Evolutionary conservation across 2,797 vertebrate genomes (phyloP).

Genomic region (Platalea minor): DNA sequence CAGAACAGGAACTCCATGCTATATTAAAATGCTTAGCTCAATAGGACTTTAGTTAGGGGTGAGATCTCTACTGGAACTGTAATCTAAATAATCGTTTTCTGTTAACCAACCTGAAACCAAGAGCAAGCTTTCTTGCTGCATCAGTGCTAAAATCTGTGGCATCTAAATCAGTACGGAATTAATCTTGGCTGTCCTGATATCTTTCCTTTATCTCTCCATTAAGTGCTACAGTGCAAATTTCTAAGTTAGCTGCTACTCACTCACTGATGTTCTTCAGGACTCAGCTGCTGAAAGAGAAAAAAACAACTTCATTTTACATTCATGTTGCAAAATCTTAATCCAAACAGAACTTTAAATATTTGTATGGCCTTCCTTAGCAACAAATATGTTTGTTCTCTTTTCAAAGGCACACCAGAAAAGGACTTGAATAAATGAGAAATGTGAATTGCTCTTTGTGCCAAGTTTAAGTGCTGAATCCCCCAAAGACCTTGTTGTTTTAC

Average conservation of each 20-base stretch:
- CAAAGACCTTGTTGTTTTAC: not conserved
- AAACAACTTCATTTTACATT: not conserved
- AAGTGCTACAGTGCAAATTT: not conserved
- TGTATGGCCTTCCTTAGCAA: not conserved
- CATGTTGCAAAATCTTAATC: not conserved
- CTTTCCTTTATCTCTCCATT: not conserved
- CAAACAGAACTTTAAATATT: not conserved
- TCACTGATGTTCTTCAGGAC: not conserved
- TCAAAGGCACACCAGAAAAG: not conserved
- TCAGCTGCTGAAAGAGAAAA: not conserved
- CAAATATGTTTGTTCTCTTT: not conserved
- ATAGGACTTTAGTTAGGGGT: not conserved
- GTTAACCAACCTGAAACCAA: not conserved
- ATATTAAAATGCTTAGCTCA: not conserved
- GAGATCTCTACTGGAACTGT: not conserved
- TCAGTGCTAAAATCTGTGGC: not conserved
- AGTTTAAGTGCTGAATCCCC: not conserved
- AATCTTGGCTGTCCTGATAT: not conserved
- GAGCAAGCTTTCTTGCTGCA: not conserved
- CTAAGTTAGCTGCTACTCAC: not conserved
- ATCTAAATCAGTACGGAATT: not conserved
- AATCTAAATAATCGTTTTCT: not conserved
- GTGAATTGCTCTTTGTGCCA: not conserved
- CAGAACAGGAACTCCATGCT: not conserved
- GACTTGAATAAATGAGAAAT: not conserved